A percentile compares a stretch with the other conserved stretches of the same genome.
phyloP scores from a whole-genome alignment of 2,888 invertebrate genomes.

The Calliopum simillimum region DNA sequence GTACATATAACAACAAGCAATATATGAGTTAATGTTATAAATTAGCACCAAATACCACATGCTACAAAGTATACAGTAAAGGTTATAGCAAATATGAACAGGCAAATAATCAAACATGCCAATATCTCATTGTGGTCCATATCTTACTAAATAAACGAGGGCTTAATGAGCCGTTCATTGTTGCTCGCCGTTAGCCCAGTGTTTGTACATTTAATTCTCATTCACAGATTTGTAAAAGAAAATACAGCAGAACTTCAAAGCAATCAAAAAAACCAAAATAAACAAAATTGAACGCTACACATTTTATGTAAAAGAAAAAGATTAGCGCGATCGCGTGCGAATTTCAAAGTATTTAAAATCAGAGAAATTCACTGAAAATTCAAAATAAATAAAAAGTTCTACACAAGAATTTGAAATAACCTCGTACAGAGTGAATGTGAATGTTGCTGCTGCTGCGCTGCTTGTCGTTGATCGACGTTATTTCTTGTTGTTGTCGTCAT shows the following conservation, averaged over 20 bases:
- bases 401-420: neutral
- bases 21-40: constrained; percentile 57
- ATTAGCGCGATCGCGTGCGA: neutral
- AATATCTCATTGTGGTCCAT: too few relatives aligned
- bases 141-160: neutral
- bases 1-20: constrained; percentile 42
- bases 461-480: neutral
- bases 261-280: constrained; percentile 12
- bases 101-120: too few relatives aligned
- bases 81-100: constrained; percentile 44
- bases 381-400: neutral
- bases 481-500: constrained; percentile 31
- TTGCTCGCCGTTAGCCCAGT: neutral
- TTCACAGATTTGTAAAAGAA: constrained; percentile 1
- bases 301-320: neutral
- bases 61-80: constrained; percentile 50
- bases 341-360: neutral
- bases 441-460: constrained; percentile 26
- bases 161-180: constrained; percentile 9
- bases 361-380: neutral
- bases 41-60: constrained; percentile 49
- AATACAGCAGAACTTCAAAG: neutral
- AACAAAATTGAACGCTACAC: constrained; percentile 6
- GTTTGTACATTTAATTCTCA: constrained; percentile 28
- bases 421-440: neutral